These are phyloP conservation scores for Charina bottae DNA, from an alignment of 2,113 vertebrate genomes.

Conservation along the genomic window DNA sequence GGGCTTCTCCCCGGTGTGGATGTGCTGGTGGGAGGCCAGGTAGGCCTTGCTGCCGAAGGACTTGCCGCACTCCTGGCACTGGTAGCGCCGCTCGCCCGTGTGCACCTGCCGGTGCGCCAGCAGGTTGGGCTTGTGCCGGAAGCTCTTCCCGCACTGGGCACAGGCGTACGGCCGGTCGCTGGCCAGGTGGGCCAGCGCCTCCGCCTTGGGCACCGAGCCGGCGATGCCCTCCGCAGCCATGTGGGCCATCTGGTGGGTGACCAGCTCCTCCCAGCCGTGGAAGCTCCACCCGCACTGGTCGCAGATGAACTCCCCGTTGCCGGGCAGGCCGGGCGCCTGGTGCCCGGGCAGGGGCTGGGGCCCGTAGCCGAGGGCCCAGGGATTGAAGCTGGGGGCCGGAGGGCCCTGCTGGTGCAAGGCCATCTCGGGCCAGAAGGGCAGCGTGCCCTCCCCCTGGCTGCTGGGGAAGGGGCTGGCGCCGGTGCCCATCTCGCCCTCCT, in stretches of 20 bases:
- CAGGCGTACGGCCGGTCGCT: conserved; percentile 14
- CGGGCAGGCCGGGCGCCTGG: conserved; percentile 31
- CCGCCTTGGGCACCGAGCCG: not conserved
- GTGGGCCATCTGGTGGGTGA: conserved; percentile 66
- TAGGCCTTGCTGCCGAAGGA: conserved; percentile 27
- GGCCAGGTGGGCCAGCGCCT: conserved; percentile 30
- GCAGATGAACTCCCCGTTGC: conserved; percentile 63
- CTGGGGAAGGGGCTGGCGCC: conserved; percentile 26
- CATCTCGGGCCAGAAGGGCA: conserved; percentile 29
- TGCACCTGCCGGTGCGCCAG: conserved; percentile 63
- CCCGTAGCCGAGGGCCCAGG: not conserved
- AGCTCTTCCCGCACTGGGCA: conserved; percentile 23
- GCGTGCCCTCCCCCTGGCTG: conserved; percentile 20
- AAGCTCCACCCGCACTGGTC: conserved; percentile 70
- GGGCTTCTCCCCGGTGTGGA: conserved; percentile 29
- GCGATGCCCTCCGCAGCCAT: conserved; percentile 56
- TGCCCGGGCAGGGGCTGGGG: not conserved
- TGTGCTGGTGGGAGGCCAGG: conserved; percentile 33
- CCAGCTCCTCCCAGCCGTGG: conserved; percentile 68
- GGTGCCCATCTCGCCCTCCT: conserved; percentile 18
- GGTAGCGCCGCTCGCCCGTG: conserved; percentile 26
- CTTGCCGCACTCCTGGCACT: conserved; percentile 35
- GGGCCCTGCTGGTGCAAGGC: conserved; percentile 15
- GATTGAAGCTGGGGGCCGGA: not conserved
- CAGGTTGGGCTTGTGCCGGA: conserved; percentile 34